These are phyloP conservation scores for Spermophilus dauricus DNA, from an alignment of 2,113 vertebrate genomes.

Conservation along the genomic window DNA sequence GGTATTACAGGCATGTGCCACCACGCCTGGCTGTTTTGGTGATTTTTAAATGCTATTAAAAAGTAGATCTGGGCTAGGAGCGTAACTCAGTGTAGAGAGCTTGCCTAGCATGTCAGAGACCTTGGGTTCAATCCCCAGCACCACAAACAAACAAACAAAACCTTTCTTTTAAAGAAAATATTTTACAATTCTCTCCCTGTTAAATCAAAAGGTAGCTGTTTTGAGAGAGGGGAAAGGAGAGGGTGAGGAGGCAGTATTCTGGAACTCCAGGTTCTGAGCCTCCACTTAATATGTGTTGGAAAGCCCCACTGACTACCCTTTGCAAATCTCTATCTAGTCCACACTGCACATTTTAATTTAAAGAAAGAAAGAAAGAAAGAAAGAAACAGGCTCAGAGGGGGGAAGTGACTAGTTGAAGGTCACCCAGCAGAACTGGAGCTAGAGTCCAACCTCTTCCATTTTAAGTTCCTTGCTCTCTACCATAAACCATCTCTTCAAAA, in stretches of 20 bases:
- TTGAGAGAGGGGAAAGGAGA: no score
- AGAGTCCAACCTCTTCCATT: not conserved
- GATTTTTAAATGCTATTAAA: constrained; percentile 30
- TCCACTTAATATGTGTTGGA: not conserved
- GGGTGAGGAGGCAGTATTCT: not conserved
- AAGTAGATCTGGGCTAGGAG: not conserved
- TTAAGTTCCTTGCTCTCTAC: constrained; percentile 21
- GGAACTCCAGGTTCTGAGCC: no score
- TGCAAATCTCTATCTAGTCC: not conserved
- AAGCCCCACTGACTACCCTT: not conserved
- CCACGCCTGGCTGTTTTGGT: not conserved
- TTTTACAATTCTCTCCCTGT: not conserved
- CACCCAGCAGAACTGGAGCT: not conserved
- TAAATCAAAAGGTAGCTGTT: not conserved
- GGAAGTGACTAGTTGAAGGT: not conserved
- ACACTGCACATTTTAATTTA: not conserved
- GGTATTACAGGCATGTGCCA: no score
- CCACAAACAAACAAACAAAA: not conserved
- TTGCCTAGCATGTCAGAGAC: not conserved
- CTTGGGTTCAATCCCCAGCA: no score
- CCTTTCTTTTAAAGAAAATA: constrained; percentile 30
- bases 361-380: not conserved
- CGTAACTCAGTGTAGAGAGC: not conserved
- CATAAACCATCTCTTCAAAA: not conserved
- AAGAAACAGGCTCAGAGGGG: not conserved